Base-by-base conservation (phyloP, 2,888 invertebrate species). In the Gordius sp. region DNA sequence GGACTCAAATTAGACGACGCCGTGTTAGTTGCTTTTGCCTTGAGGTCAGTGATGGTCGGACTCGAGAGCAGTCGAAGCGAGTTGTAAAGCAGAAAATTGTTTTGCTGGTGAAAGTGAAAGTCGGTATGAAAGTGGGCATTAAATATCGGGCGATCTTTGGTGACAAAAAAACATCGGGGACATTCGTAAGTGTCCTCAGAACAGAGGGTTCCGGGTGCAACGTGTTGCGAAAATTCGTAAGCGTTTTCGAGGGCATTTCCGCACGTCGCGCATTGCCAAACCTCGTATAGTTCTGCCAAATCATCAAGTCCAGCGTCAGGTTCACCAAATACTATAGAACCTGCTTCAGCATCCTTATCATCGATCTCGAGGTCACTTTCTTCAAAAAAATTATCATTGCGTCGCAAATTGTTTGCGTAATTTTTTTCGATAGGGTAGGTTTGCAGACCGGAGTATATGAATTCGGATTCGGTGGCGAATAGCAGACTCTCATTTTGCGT, bases 101-200 rank as follows among this genome's bases (percentile, higher is more conserved):
- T 8, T 47, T 47, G 47, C 8, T 23, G 47, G 23, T 47, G 8
- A 47, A n/a, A 47, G 20, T 47, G 47, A 47, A 47, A 47, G 20
- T 47, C 47, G 20, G 47, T 47, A 20, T 47, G 47, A 47, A 47
- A 47, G 23, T 47, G 47, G 4, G 47, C 47, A 20, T 47, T 47
- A 23, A 47, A 47, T 4, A 47, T 47, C 4, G 47, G 47, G 4
- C 8, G 4, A 23, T 47, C 47, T 47, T 47, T 47, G 47, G 47
- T 47, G 47, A 47, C n/a, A 20, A 47, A 47, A 47, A 47, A 47
- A 23, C 47, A 47, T 47, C 20, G 47, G 16, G 13, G 13, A 23
- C 47, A 47, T 47, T 47, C 47, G 47, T 47, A 47, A 4, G 47
- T 47, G 4, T 47, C 47, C 20, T 47, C 47, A 23, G 13, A n/a